Evolutionary conservation across 2,797 vertebrate genomes (phyloP).

Genomic region (Sarcoramphus papa): DNA sequence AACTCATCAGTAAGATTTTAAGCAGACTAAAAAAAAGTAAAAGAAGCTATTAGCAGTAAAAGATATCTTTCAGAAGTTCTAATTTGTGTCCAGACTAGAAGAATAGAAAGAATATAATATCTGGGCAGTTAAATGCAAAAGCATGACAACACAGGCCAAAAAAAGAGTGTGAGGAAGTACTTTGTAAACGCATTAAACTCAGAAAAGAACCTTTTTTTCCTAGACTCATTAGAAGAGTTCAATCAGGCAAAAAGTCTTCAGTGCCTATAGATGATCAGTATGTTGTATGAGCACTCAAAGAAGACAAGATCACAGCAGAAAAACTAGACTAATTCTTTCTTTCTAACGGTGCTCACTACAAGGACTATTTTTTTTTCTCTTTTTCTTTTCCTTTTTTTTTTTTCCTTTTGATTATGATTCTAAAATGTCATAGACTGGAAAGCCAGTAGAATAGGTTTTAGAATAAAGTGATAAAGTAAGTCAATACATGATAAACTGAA

Average conservation of each 20-base stretch:
- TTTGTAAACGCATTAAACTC: background rate
- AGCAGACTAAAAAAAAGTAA: background rate
- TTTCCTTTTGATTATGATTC: background rate
- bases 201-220: background rate
- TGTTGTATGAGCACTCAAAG: background rate
- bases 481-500: background rate
- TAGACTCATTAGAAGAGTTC: background rate
- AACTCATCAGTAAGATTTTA: background rate
- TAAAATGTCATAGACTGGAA: background rate
- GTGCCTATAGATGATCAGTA: background rate
- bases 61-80: background rate
- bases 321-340: background rate
- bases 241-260: background rate
- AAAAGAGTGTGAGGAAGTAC: background rate
- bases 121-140: background rate
- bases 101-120: background rate
- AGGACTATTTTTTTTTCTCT: background rate
- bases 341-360: background rate
- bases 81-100: background rate
- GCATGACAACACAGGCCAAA: background rate
- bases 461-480: background rate
- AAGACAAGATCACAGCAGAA: background rate
- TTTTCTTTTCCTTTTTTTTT: accelerated
- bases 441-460: background rate
- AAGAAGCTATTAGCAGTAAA: background rate